Evolutionary conservation across 2,113 vertebrate species (phyloP).

Genomic region (Hyla sarda): DNA sequence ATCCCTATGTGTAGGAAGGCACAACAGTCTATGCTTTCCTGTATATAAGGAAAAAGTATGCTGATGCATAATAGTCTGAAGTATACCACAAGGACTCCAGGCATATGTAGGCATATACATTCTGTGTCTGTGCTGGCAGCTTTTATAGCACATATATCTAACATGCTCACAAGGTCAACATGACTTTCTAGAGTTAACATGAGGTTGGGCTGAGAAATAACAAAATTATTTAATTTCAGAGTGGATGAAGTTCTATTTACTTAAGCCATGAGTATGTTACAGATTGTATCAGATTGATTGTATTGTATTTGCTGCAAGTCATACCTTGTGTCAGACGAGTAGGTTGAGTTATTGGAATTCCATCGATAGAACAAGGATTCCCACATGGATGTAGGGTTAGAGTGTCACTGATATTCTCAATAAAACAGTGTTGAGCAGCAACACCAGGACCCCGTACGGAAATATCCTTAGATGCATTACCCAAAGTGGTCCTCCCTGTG

Average conservation of each 20-base stretch:
- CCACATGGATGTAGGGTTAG: slow-evolving; percentile 91
- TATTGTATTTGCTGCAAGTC: not conserved
- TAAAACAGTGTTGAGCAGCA: slow-evolving; percentile 86
- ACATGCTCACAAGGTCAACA: too few relatives aligned
- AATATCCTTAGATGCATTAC: slow-evolving; percentile 83
- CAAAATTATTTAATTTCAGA: not conserved
- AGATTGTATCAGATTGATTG: not conserved
- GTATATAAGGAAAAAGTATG: too few relatives aligned
- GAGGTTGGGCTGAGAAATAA: not conserved
- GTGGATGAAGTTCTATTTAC: not conserved
- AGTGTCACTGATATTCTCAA: slow-evolving; percentile 81
- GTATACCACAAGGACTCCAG: too few relatives aligned
- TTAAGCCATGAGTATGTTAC: not conserved
- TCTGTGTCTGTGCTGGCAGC: too few relatives aligned
- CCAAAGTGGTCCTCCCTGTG: slow-evolving; percentile 87
- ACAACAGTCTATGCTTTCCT: too few relatives aligned
- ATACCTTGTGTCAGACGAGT: slow-evolving; percentile 90
- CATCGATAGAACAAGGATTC: slow-evolving; percentile 84
- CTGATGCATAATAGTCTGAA: too few relatives aligned
- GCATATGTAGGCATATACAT: too few relatives aligned
- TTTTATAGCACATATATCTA: too few relatives aligned
- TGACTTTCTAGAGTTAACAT: not conserved
- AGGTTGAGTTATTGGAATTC: slow-evolving; percentile 77
- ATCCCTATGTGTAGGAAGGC: too few relatives aligned
- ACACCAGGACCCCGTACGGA: slow-evolving; percentile 85